A percentile compares a stretch with the other conserved stretches of the same genome.
phyloP scores from a whole-genome alignment of 2,888 invertebrate genomes.

The Cartodere bifasciata region DNA sequence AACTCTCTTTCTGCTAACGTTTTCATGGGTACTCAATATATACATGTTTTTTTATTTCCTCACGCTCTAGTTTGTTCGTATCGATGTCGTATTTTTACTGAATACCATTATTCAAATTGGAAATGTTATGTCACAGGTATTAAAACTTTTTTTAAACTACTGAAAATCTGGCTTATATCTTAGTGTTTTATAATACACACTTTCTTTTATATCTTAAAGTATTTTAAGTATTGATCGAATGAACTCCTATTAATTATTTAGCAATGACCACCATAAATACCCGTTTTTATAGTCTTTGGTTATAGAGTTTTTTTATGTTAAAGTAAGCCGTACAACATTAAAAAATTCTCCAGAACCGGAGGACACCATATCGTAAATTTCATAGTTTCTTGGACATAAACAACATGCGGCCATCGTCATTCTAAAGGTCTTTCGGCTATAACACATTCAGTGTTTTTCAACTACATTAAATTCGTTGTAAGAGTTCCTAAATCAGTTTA shows the following conservation, averaged over 20 bases:
- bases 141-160: too few relatives aligned
- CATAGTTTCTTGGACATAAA: constrained; percentile 15
- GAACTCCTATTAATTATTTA: constrained; percentile 11
- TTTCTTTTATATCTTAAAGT: too few relatives aligned
- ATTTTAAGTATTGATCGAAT: too few relatives aligned
- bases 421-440: constrained; percentile 15
- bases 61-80: too few relatives aligned
- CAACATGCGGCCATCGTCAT: constrained; percentile 14
- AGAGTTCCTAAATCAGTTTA: constrained; percentile 16
- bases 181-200: too few relatives aligned
- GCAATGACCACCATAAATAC: constrained; percentile 10
- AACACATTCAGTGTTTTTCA: constrained; percentile 16
- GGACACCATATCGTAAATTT: constrained; percentile 11
- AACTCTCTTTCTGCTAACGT: too few relatives aligned
- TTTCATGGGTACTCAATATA: too few relatives aligned
- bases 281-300: neutral
- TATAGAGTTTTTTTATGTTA: constrained; percentile 11
- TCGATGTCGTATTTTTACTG: too few relatives aligned
- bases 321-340: constrained; percentile 1
- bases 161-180: too few relatives aligned
- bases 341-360: constrained; percentile 6
- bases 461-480: constrained; percentile 12
- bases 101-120: too few relatives aligned
- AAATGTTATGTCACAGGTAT: too few relatives aligned
- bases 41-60: too few relatives aligned